These are phyloP conservation scores for Bactericera cockerelli DNA, from an alignment of 1,140 invertebrate genomes.

Conservation along the genomic window DNA sequence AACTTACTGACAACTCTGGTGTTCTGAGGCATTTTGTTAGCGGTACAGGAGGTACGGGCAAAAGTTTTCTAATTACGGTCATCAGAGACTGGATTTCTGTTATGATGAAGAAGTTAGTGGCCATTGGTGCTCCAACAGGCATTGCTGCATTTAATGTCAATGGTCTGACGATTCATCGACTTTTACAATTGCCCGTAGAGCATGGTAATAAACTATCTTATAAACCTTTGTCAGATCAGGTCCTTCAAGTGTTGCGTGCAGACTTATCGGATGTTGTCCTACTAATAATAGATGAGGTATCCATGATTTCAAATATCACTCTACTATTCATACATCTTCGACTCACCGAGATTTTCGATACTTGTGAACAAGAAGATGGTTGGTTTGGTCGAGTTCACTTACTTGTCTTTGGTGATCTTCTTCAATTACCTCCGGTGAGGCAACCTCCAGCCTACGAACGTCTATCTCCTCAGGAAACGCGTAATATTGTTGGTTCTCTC, in stretches of 20 bases:
- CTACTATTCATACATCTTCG: conserved; percentile 18
- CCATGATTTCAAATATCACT: conserved; percentile 27
- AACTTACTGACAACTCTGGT: not conserved
- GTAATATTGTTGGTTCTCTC: conserved; percentile 21
- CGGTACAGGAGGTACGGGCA: conserved; percentile 21
- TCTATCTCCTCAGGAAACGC: conserved; percentile 17
- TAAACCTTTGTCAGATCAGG: conserved; percentile 19
- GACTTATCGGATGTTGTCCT: conserved; percentile 22
- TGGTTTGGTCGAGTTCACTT: conserved; percentile 17
- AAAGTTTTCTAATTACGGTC: conserved; percentile 22
- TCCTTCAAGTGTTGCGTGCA: conserved; percentile 22
- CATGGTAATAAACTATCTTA: conserved; percentile 20
- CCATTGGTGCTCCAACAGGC: conserved; percentile 23
- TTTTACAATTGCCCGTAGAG: conserved; percentile 21
- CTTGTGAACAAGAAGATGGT: conserved; percentile 17
- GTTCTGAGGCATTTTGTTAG: conserved; percentile 14
- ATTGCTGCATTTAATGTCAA: conserved; percentile 24
- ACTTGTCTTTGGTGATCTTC: conserved; percentile 24
- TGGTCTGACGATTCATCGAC: conserved; percentile 21
- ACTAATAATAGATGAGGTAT: conserved; percentile 27
- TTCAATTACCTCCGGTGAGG: conserved; percentile 26
- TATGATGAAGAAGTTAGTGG: conserved; percentile 19
- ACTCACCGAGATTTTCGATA: conserved; percentile 19
- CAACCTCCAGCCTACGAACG: conserved; percentile 20
- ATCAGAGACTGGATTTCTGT: conserved; percentile 17